Base-by-base conservation (phyloP, 2,888 invertebrate genomes). In the Sphaerophoria rueppellii region DNA sequence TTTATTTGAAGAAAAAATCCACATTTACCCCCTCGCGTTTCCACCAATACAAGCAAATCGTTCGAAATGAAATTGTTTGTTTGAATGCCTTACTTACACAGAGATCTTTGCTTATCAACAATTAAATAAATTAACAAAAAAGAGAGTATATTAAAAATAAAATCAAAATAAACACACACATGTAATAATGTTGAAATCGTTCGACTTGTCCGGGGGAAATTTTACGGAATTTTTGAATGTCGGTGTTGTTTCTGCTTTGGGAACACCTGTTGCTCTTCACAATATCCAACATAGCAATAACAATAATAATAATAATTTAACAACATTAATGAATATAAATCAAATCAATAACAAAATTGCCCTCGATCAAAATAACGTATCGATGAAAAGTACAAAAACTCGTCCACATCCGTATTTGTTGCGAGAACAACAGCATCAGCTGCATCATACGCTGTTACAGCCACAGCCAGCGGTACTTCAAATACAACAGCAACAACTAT, bases 121-220 rank as follows among this genome's bases (percentile, higher is more conserved):
- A 40, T 34, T 57, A 50, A 16, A 37, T 37, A 9, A 57, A 35
- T 48, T 6, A 6, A 50, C 1, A 14, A 52, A 52, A 24, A 67
- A 37, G n/a, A 5, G 40, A 52, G 37, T 37, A 34, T n/a, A 60
- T 16, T 57, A 6, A 71, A 32, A 46, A 43, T 6, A 4, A 9
- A 46, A 40, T 2, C 40, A 24, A 37, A 12, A 16, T 14, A 50
- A 24, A 67, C 12, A 14, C 12, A 43, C 34, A 50, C 6, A 52
- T 73, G 76, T 76, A 73, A 85, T 85, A 85, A 85, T 85, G 85
- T 85, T 85, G 81, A 85, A 81, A 73, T 73, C 85, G 61, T 85
- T 85, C 58, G 85, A 85, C 57, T 70, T 81, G 58, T 57, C 78
- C 70, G 85, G 80, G 65, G 85, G 80, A 77, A 85, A 81, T 72